These are phyloP conservation scores for Agapornis roseicollis DNA, from an alignment of 2,113 vertebrate species.

Conservation along the genomic window DNA sequence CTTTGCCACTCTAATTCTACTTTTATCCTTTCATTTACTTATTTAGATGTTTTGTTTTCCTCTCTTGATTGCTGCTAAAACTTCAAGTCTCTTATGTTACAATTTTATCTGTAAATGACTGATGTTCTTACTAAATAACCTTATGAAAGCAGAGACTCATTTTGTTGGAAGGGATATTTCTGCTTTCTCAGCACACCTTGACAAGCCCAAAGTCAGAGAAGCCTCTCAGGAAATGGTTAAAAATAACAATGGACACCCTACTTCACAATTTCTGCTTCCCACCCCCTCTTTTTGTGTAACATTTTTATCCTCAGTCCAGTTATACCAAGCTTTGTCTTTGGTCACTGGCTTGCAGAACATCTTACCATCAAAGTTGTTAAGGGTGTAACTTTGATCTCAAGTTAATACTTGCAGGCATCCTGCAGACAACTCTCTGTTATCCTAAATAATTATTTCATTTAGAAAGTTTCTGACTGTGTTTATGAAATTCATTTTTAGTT, in stretches of 20 bases:
- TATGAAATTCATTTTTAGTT: neutral
- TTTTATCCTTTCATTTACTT: neutral
- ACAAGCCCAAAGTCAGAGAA: neutral
- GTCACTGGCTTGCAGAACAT: neutral
- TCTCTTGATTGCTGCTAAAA: neutral
- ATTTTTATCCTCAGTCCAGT: neutral
- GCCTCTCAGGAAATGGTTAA: neutral
- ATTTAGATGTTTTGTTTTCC: neutral
- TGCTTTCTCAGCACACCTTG: neutral
- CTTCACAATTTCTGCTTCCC: neutral
- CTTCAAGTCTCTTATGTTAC: neutral
- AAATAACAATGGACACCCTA: neutral
- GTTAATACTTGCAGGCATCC: neutral
- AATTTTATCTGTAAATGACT: neutral
- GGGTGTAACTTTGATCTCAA: neutral
- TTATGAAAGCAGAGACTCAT: neutral
- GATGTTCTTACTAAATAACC: neutral
- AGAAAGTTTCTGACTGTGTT: neutral
- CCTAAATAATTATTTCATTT: neutral
- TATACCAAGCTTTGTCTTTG: neutral
- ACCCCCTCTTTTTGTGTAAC: rapidly evolving
- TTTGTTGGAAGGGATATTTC: neutral
- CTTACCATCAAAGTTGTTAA: neutral
- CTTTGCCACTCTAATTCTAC: neutral
- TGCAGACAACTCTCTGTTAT: neutral